Evolutionary conservation across 1,140 invertebrate species (phyloP).

Genomic region (Aphelinus atriplicis): DNA sequence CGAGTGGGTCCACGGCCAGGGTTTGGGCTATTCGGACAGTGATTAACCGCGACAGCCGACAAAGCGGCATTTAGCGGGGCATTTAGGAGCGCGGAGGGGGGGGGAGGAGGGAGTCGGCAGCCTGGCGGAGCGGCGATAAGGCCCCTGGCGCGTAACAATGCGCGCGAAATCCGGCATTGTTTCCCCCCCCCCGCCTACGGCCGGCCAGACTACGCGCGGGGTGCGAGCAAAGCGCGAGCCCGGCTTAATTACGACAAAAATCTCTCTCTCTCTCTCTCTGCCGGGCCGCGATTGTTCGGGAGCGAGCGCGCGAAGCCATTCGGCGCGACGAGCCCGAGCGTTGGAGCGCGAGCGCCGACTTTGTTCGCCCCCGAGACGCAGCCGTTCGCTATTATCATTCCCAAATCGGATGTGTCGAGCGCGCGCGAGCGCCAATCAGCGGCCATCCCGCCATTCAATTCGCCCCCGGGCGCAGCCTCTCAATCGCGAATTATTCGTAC

Average conservation of each 20-base stretch:
- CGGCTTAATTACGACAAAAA: slow-evolving; percentile 59
- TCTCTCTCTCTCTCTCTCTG: slow-evolving; percentile 40
- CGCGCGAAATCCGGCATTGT: slow-evolving; percentile 59
- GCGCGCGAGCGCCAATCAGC: no score
- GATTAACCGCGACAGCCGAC: slow-evolving; percentile 60
- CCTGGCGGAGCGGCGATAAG: slow-evolving; percentile 55
- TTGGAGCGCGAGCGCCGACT: no score
- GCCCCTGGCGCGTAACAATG: slow-evolving; percentile 52
- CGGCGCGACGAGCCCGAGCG: slow-evolving; percentile 10
- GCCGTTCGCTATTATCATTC: slow-evolving; percentile 5
- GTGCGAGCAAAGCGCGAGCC: not conserved
- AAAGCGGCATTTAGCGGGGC: slow-evolving; percentile 59
- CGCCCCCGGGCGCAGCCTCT: no score
- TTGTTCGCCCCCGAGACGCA: not conserved
- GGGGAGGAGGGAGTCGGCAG: slow-evolving; percentile 6
- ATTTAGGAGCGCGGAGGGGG: slow-evolving; percentile 49
- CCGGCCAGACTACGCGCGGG: slow-evolving; percentile 46
- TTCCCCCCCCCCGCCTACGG: slow-evolving; percentile 34
- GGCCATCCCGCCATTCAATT: no score
- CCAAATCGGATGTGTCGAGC: slow-evolving; percentile 21
- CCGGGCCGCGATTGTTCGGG: slow-evolving; percentile 47
- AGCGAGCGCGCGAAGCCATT: slow-evolving; percentile 45
- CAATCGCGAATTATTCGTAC: no score
- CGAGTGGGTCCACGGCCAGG: slow-evolving; percentile 12
- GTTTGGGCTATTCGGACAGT: slow-evolving; percentile 48